Conservation (phyloP, 1,140 invertebrate species). For the Halesus radiatus region DNA sequence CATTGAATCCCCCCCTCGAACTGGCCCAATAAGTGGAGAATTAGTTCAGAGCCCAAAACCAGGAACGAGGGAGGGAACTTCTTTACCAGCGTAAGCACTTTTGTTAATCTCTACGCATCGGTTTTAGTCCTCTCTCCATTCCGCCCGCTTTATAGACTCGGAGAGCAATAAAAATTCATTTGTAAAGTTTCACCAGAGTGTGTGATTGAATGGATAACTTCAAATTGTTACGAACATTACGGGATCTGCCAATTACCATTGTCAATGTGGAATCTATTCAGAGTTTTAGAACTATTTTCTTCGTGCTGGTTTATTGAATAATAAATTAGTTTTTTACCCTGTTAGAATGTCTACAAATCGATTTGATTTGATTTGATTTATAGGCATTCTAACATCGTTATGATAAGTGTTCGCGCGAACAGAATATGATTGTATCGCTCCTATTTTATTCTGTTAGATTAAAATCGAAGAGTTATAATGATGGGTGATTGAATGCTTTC, state of each 20-base stretch:
- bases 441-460: background rate
- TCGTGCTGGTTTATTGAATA: too few relatives aligned
- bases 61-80: slow-evolving; percentile 7
- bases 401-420: background rate
- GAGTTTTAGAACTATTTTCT: too few relatives aligned
- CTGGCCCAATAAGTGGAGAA: slow-evolving; percentile 44
- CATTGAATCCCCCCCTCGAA: slow-evolving; percentile 24
- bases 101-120: slow-evolving; percentile 45
- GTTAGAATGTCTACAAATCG: too few relatives aligned
- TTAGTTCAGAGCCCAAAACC: slow-evolving; percentile 27
- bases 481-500: background rate
- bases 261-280: too few relatives aligned
- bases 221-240: slow-evolving; percentile 10
- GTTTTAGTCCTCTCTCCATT: background rate
- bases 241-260: too few relatives aligned
- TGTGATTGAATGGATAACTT: slow-evolving; percentile 43
- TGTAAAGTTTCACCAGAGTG: slow-evolving; percentile 27
- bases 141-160: slow-evolving; percentile 1
- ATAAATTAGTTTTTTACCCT: too few relatives aligned
- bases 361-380: too few relatives aligned
- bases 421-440: background rate
- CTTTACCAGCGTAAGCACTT: slow-evolving; percentile 44
- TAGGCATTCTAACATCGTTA: too few relatives aligned
- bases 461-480: background rate
- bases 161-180: slow-evolving; percentile 43